phyloP scores from a whole-genome alignment of 1,140 invertebrate species.

The Tenebrio molitor region DNA sequence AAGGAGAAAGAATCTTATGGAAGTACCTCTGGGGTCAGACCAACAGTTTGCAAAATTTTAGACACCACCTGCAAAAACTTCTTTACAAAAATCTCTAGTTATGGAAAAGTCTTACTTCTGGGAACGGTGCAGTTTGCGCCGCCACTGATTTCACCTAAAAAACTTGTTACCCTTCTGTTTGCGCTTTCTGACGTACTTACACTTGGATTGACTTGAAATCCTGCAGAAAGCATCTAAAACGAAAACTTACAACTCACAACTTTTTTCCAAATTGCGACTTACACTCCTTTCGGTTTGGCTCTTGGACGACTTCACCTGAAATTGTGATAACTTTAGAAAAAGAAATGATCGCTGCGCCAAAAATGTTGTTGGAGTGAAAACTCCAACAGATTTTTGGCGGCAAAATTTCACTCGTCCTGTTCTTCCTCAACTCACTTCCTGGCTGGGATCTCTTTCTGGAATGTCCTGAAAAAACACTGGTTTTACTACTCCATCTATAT shows the following conservation, averaged over 20 bases:
- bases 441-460: constrained; percentile 24
- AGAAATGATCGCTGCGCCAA: too few species aligned
- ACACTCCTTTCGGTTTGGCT: neutral
- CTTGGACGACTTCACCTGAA: neutral
- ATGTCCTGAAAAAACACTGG: neutral
- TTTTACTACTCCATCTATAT: too few species aligned
- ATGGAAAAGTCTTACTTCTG: neutral
- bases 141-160: constrained; percentile 2
- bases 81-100: neutral
- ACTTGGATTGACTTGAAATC: constrained; percentile 15
- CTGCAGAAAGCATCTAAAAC: constrained; percentile 12
- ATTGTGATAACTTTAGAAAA: too few species aligned
- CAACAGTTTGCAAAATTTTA: constrained; percentile 6
- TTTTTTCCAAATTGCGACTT: neutral
- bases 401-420: too few species aligned
- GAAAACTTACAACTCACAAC: neutral
- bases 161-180: neutral
- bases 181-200: neutral
- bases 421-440: too few species aligned
- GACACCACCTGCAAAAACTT: constrained; percentile 2
- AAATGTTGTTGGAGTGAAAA: too few species aligned
- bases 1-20: neutral
- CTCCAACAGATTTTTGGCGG: too few species aligned
- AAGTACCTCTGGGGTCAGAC: neutral
- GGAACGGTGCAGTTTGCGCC: neutral